Conservation (phyloP, 2,888 invertebrate species). For the Nomada lathburiana region DNA sequence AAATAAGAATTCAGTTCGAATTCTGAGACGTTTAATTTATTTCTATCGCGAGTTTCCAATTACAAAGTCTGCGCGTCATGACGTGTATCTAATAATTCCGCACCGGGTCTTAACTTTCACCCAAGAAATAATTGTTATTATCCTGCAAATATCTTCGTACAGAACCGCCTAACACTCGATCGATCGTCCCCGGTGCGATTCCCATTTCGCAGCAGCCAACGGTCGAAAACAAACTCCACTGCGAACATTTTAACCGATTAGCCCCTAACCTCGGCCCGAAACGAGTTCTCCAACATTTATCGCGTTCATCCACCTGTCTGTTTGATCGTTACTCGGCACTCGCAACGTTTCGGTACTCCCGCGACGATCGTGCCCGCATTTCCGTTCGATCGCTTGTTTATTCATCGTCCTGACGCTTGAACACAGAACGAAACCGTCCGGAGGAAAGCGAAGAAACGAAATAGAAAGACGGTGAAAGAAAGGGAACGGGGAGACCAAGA, state of each 20-base stretch:
- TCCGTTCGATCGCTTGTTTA: slow-evolving; percentile 45
- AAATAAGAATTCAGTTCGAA: no score
- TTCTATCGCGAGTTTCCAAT: no score
- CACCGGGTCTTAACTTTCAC: no score
- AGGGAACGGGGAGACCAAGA: neutral
- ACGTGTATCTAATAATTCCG: no score
- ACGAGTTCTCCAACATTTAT: slow-evolving; percentile 29
- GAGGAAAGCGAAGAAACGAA: neutral
- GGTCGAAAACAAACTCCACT: neutral
- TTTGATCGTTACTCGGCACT: slow-evolving; percentile 9
- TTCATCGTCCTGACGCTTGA: slow-evolving; percentile 35
- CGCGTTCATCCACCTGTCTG: slow-evolving; percentile 14
- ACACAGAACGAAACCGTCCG: neutral
- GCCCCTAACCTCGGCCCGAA: no score
- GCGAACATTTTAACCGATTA: slow-evolving; percentile 1
- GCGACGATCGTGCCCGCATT: slow-evolving; percentile 2
- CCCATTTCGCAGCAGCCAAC: neutral
- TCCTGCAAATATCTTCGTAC: no score
- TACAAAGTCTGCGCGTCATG: no score
- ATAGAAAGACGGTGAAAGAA: neutral
- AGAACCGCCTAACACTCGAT: no score
- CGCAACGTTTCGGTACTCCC: neutral
- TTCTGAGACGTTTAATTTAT: no score
- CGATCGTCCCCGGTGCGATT: no score
- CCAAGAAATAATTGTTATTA: no score